These are phyloP conservation scores for Noturus placidus DNA, from an alignment of 2,113 vertebrate species.

Conservation along the genomic window DNA sequence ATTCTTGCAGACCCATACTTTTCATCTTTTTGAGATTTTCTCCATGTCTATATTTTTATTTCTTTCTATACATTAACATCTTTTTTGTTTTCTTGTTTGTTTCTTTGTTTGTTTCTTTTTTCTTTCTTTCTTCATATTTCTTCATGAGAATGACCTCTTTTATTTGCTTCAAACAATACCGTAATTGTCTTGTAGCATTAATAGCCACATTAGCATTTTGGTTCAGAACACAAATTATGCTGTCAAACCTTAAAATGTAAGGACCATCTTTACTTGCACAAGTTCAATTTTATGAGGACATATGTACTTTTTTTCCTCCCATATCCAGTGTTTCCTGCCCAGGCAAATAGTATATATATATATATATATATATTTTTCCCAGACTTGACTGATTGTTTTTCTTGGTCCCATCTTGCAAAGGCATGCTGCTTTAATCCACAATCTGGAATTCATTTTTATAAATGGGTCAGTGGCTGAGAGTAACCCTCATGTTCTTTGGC, in stretches of 20 bases:
- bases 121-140: background rate
- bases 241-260: background rate
- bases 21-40: too few relatives aligned
- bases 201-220: background rate
- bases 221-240: background rate
- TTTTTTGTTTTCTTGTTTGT: background rate
- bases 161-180: background rate
- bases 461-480: slow-evolving; percentile 48
- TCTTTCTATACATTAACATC: too few relatives aligned
- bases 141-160: background rate
- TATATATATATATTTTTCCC: background rate
- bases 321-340: background rate
- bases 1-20: background rate
- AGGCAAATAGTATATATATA: too few relatives aligned
- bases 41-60: too few relatives aligned
- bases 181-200: background rate
- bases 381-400: background rate
- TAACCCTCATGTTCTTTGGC: slow-evolving; percentile 40
- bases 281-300: background rate
- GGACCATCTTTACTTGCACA: background rate
- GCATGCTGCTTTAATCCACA: slow-evolving; percentile 19
- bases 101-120: background rate
- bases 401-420: background rate
- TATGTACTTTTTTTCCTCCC: background rate
- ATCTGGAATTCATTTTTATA: slow-evolving; percentile 66